A percentile compares a stretch with the other conserved stretches of the same genome.
Evolutionary conservation across 2,113 vertebrate species (phyloP).

Genomic region (Prionailurus bengalensis): DNA sequence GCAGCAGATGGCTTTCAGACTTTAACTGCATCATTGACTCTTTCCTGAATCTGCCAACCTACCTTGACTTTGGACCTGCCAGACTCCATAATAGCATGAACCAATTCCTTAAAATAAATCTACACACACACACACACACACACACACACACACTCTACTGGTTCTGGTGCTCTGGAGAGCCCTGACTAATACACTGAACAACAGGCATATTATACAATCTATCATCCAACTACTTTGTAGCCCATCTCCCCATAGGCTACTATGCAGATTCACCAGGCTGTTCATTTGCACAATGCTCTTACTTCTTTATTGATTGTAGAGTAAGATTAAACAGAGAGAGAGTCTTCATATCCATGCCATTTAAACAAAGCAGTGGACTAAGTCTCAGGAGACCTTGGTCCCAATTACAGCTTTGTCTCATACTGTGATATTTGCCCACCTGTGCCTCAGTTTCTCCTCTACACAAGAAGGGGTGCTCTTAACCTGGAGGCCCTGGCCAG

Average conservation of each 20-base stretch:
- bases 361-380: neutral
- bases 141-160: neutral
- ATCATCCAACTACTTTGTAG: neutral
- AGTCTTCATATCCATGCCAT: neutral
- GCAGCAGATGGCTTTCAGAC: neutral
- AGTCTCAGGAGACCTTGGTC: neutral
- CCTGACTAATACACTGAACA: neutral
- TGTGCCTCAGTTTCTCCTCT: neutral
- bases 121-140: neutral
- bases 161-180: neutral
- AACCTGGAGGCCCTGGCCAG: neutral
- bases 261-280: neutral
- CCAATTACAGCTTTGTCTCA: neutral
- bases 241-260: neutral
- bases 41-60: neutral
- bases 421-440: neutral
- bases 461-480: neutral
- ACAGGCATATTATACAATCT: neutral
- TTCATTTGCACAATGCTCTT: neutral
- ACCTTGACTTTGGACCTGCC: neutral
- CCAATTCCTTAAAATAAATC: neutral
- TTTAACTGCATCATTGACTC: neutral
- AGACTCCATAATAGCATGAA: neutral
- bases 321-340: neutral
- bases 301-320: neutral